phyloP scores from a whole-genome alignment of 2,888 invertebrate genomes.

The Coenonympha glycerion region DNA sequence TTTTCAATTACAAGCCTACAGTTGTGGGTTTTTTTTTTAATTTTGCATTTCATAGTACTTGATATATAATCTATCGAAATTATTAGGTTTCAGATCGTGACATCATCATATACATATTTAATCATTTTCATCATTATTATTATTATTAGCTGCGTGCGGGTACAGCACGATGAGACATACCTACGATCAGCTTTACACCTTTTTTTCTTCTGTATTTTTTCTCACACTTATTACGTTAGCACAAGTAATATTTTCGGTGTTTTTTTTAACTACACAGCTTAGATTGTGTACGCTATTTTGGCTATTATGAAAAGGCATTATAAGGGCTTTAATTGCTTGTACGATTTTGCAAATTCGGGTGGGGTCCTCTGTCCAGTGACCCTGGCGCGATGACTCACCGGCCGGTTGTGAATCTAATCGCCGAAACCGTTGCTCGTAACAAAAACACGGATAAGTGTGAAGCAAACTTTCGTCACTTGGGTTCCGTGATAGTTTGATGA shows the following conservation, averaged over 20 bases:
- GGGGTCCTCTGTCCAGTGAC: conserved; percentile 43
- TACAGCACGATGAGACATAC: too few relatives aligned
- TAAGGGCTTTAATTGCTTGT: conserved; percentile 17
- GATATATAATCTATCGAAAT: too few relatives aligned
- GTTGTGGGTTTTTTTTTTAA: too few relatives aligned
- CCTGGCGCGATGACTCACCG: conserved; percentile 50
- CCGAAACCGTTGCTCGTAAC: conserved; percentile 36
- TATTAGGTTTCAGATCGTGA: too few relatives aligned
- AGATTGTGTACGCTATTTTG: conserved; percentile 11
- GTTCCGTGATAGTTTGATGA: too few relatives aligned
- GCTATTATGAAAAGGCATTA: conserved; percentile 10
- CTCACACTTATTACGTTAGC: conserved; percentile 11
- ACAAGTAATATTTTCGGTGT: conserved; percentile 9
- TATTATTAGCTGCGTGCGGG: too few relatives aligned
- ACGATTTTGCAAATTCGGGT: conserved; percentile 9
- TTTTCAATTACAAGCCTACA: too few relatives aligned
- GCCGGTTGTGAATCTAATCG: conserved; percentile 41
- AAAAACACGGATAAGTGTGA: conserved; percentile 4
- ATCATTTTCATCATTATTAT: too few relatives aligned
- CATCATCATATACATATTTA: too few relatives aligned
- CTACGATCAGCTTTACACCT: background rate
- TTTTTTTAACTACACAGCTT: background rate
- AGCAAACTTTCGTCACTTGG: too few relatives aligned
- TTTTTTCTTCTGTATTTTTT: conserved; percentile 7
- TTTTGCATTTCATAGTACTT: too few relatives aligned